phyloP scores from a whole-genome alignment of 2,113 vertebrate species.

The Bufo bufo region DNA sequence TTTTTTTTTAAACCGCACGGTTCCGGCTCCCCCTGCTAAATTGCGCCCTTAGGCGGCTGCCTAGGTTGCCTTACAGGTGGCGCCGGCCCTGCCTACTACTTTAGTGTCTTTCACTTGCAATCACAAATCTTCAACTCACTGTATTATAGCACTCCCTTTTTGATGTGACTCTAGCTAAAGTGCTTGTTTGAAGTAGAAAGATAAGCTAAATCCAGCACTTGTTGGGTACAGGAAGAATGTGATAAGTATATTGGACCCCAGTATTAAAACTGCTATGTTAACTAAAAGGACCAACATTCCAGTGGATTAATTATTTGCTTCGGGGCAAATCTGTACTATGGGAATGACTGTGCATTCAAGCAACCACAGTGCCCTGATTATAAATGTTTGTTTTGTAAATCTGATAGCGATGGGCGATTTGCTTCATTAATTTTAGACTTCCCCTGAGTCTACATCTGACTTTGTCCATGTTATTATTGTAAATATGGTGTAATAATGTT shows the following conservation, averaged over 20 bases:
- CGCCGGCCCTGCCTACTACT: background rate
- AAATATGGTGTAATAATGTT: background rate
- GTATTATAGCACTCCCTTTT: background rate
- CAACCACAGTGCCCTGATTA: constrained; percentile 13
- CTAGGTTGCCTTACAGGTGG: too few species aligned
- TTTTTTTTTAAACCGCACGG: too few species aligned
- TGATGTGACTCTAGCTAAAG: background rate
- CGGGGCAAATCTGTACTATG: constrained; percentile 23
- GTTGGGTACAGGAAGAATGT: background rate
- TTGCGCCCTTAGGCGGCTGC: too few species aligned
- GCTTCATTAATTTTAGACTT: background rate
- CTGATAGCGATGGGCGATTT: background rate
- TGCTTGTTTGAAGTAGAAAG: background rate
- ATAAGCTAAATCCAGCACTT: background rate
- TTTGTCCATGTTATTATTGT: background rate
- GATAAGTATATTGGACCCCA: constrained; percentile 12
- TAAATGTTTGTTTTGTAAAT: constrained; percentile 40
- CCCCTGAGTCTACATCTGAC: background rate
- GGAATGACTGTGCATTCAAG: constrained; percentile 46
- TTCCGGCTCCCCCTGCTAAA: too few species aligned
- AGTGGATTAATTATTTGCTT: constrained; percentile 40
- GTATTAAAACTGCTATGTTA: constrained; percentile 28
- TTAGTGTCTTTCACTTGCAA: background rate
- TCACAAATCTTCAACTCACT: background rate
- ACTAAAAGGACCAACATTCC: constrained; percentile 42